Evolutionary conservation across 2,888 invertebrate species (phyloP), one percentile per base, ranked within the genome.

Genomic region (Helleia helle): DNA sequence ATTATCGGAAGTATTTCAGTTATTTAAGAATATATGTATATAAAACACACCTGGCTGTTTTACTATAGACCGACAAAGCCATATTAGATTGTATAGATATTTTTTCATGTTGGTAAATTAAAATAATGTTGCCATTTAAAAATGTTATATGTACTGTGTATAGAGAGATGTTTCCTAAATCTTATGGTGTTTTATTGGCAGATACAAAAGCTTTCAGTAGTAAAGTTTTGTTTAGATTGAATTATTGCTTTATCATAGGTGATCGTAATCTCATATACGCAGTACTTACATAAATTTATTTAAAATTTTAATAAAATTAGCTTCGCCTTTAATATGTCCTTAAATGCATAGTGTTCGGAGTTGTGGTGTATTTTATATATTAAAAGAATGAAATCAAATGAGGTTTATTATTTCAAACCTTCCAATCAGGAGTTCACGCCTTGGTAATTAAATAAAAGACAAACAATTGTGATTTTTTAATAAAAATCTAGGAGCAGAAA

Each of bases 341-440:
- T 51, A 48, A 46, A 54, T 49, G 56, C 55, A 58, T 61, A 61
- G 59, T 56, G 55, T 58, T 57, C 57, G 49, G 46, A 51, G 51
- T 51, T 61, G 56, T 58, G 59, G 59, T 60, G 50, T 50, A 36
- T 54, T 56, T 57, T 56, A 47, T 54, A 48, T 52, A 58, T 56
- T 58, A 55, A 56, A 50, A 36, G 28, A 38, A 37, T 42, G 37
- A 36, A 40, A 38, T 36, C 24, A 13, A 27, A 9, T 36, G 15
- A 24, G 2, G 13, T 47, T 50, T 43, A 45, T 46, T 42, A 17
- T 25, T 2, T 37, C n/a, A 36, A n/a, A n/a, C n/a, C n/a, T n/a
- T n/a, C n/a, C n/a, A n/a, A n/a, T n/a, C n/a, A n/a, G n/a, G n/a
- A n/a, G n/a, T n/a, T n/a, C n/a, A n/a, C n/a, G n/a, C n/a, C n/a